Evolutionary conservation across 2,888 invertebrate species (phyloP).

Genomic region (Monopis laevigella): DNA sequence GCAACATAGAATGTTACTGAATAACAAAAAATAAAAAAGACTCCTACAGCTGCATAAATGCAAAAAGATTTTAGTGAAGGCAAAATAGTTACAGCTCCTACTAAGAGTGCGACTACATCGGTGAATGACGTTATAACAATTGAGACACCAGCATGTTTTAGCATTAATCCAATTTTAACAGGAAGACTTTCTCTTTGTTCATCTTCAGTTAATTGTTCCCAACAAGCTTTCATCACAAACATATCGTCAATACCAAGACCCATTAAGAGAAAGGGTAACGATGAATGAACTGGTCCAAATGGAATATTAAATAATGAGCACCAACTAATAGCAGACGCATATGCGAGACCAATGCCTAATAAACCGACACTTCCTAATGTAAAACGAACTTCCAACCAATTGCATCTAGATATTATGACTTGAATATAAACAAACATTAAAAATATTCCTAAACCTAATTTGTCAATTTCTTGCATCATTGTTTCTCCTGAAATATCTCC

Average conservation of each 20-base stretch:
- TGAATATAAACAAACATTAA: constrained; percentile 81
- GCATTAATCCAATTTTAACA: constrained; percentile 74
- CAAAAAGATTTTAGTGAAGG: constrained; percentile 86
- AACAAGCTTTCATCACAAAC: constrained; percentile 85
- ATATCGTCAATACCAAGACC: constrained; percentile 86
- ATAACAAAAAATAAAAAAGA: constrained; percentile 78
- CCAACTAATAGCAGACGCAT: constrained; percentile 74
- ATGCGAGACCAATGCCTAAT: constrained; percentile 77
- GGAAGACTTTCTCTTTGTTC: constrained; percentile 62
- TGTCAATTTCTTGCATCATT: constrained; percentile 78
- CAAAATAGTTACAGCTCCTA: constrained; percentile 81
- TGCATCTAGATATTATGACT: constrained; percentile 76
- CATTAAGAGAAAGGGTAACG: constrained; percentile 82
- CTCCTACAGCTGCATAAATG: constrained; percentile 80
- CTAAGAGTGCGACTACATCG: constrained; percentile 81
- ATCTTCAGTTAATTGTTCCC: constrained; percentile 70
- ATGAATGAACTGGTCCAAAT: constrained; percentile 84
- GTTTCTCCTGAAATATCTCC: constrained; percentile 77
- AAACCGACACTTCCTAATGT: constrained; percentile 75
- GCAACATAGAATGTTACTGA: constrained; percentile 86
- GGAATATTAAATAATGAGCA: constrained; percentile 76
- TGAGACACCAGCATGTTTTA: constrained; percentile 84
- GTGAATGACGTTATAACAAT: constrained; percentile 86
- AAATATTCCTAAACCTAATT: constrained; percentile 72
- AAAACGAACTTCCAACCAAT: constrained; percentile 76